phyloP scores from a whole-genome alignment of 2,113 vertebrate species.

The Panurus biarmicus region DNA sequence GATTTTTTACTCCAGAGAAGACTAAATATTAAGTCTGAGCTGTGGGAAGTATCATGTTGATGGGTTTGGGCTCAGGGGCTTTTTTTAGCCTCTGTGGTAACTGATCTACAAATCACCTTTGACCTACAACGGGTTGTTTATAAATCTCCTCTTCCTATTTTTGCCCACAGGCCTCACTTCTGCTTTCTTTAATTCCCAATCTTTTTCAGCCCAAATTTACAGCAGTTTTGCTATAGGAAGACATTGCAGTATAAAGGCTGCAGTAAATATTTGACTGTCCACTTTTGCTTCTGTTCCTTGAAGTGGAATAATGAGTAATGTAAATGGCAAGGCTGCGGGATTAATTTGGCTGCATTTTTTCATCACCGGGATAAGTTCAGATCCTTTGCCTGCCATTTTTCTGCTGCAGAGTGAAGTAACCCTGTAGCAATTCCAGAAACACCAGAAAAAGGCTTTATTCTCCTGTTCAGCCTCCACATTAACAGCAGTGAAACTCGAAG shows the following conservation, averaged over 20 bases:
- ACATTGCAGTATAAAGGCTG: background rate
- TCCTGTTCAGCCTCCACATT: background rate
- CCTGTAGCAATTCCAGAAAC: background rate
- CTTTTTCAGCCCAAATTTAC: background rate
- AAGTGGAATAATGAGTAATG: background rate
- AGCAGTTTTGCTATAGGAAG: background rate
- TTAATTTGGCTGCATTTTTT: background rate
- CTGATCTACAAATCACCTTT: conserved; percentile 44
- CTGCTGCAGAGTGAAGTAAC: background rate
- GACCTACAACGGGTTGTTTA: conserved; percentile 25
- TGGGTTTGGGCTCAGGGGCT: background rate
- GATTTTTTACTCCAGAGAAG: background rate
- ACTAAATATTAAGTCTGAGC: background rate
- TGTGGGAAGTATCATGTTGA: background rate
- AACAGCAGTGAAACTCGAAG: background rate
- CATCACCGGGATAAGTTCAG: background rate
- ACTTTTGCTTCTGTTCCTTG: background rate
- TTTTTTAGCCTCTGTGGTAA: conserved; percentile 9
- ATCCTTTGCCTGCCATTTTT: background rate
- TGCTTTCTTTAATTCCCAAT: background rate
- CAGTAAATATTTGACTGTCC: background rate
- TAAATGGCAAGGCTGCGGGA: background rate
- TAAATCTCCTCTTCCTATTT: conserved; percentile 44
- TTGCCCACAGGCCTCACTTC: conserved; percentile 15
- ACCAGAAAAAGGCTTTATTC: background rate